These are phyloP conservation scores for Hemiscyllium ocellatum DNA, from an alignment of 2,113 vertebrate genomes.

Conservation along the genomic window DNA sequence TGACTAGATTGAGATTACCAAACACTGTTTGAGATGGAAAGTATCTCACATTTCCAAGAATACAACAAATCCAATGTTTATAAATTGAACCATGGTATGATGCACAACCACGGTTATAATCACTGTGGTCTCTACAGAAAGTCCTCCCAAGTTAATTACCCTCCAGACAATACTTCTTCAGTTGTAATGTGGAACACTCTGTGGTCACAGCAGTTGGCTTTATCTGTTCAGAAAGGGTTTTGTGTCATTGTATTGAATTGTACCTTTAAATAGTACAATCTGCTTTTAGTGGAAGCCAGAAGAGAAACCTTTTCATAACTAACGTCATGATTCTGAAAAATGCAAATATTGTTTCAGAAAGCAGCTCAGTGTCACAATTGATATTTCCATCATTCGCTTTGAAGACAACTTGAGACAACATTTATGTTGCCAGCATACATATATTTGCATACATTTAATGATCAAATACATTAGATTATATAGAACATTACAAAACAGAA, in stretches of 20 bases:
- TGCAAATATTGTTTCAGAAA: not conserved
- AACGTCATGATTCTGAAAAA: not conserved
- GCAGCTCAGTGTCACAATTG: not conserved
- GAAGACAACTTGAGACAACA: not conserved
- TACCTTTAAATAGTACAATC: not conserved
- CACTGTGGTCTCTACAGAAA: not conserved
- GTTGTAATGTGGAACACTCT: not conserved
- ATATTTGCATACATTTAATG: not conserved
- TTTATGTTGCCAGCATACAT: not conserved
- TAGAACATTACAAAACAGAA: not conserved
- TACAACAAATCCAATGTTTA: not conserved
- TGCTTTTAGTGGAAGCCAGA: not conserved
- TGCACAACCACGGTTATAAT: not conserved
- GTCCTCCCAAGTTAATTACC: not conserved
- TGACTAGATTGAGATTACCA: not conserved
- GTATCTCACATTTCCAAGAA: not conserved
- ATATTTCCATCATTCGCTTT: not conserved
- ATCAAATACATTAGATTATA: not conserved
- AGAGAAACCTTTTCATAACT: not conserved
- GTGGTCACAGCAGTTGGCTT: not conserved
- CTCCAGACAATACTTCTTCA: not conserved
- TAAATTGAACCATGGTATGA: not conserved
- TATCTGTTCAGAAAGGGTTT: not conserved
- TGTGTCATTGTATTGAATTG: not conserved
- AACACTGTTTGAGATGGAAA: not conserved